Evolutionary conservation across 1,140 invertebrate genomes (phyloP).

Genomic region (Drosophila kepulauana): DNA sequence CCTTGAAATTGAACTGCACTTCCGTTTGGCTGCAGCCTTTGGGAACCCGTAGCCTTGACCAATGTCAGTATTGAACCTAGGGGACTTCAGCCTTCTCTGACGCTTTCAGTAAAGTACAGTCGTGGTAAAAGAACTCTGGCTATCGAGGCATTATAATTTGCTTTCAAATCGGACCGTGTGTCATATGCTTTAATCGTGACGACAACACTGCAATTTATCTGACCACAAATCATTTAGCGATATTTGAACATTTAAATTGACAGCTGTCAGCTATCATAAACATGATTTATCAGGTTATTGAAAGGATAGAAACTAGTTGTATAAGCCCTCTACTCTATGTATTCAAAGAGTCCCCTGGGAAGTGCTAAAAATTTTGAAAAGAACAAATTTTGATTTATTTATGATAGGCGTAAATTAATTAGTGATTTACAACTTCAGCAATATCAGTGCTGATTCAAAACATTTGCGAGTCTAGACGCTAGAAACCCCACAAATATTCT

Average conservation of each 20-base stretch:
- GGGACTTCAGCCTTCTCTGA: background rate
- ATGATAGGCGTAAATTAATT: background rate
- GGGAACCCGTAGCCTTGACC: conserved; percentile 3
- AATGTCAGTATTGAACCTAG: background rate
- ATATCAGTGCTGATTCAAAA: background rate
- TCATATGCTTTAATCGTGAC: background rate
- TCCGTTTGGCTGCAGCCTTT: background rate
- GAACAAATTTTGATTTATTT: background rate
- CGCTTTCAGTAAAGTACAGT: conserved; percentile 7
- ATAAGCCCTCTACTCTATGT: too few relatives aligned
- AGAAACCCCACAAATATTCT: conserved; percentile 40
- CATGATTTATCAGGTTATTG: too few relatives aligned
- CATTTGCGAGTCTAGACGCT: background rate
- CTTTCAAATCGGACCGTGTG: background rate
- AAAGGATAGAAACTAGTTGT: too few relatives aligned
- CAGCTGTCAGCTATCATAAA: background rate
- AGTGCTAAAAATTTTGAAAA: too few relatives aligned
- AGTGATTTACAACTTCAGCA: background rate
- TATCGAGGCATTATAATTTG: too few relatives aligned
- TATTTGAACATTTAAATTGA: background rate
- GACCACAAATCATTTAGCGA: background rate
- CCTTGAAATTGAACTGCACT: conserved; percentile 25
- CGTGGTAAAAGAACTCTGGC: background rate
- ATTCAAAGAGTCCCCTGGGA: too few relatives aligned
- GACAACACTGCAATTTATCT: background rate